phyloP scores from a whole-genome alignment of 2,797 vertebrate genomes.

The Natrix natrix region DNA sequence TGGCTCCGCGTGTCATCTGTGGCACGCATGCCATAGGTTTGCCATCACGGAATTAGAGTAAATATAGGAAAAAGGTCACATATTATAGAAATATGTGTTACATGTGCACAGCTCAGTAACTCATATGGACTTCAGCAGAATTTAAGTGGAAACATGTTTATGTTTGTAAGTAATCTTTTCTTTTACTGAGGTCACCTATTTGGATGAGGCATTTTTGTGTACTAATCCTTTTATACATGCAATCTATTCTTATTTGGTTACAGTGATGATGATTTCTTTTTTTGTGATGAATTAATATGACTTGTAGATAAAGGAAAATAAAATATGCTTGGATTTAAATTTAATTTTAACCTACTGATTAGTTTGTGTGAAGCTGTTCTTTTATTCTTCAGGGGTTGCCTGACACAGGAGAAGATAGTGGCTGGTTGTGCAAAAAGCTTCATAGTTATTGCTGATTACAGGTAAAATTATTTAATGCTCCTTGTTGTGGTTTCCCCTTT shows the following conservation, averaged over 20 bases:
- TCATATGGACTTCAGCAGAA: neutral
- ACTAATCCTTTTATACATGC: neutral
- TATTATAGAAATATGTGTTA: neutral
- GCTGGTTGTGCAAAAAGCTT: conserved; percentile 92
- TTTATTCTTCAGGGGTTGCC: conserved; percentile 80
- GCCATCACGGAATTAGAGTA: too few species aligned
- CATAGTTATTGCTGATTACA: conserved; percentile 93
- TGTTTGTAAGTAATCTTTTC: neutral
- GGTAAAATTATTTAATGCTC: conserved; percentile 68
- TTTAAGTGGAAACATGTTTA: neutral
- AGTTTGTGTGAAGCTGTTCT: neutral
- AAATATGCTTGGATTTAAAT: neutral
- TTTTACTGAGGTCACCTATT: neutral
- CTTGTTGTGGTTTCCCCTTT: neutral
- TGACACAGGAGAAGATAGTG: conserved; percentile 97
- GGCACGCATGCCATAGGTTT: too few species aligned
- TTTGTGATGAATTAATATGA: neutral
- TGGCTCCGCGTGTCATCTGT: too few species aligned
- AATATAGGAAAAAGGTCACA: neutral
- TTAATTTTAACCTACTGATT: neutral
- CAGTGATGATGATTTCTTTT: too few species aligned
- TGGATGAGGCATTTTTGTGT: neutral
- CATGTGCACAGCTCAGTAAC: neutral
- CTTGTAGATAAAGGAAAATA: neutral
- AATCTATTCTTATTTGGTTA: neutral